Evolutionary conservation across 2,113 vertebrate genomes (phyloP).

Genomic region (Poecile atricapillus): DNA sequence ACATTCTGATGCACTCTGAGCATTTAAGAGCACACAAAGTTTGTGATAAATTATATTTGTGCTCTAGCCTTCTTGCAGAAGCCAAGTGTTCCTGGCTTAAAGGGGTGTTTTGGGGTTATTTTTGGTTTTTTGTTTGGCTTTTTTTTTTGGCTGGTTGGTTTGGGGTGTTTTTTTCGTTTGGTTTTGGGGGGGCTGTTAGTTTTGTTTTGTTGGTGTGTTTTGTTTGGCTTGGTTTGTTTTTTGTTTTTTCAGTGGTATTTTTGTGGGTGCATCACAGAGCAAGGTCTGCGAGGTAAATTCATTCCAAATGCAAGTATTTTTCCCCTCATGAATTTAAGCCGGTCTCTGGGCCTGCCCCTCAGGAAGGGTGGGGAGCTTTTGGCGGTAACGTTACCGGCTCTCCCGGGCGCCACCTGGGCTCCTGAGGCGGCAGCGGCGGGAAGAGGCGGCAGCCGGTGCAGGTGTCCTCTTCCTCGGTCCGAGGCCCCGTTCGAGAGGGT

Average conservation of each 20-base stretch:
- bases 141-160: too few species aligned
- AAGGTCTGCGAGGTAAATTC: background rate
- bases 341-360: too few species aligned
- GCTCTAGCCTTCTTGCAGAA: background rate
- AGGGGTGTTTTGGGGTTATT: fast-evolving
- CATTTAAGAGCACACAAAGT: background rate
- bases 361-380: background rate
- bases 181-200: background rate
- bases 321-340: background rate
- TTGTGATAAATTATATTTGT: background rate
- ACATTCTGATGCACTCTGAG: background rate
- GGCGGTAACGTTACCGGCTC: fast-evolving
- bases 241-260: background rate
- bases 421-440: fast-evolving
- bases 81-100: background rate
- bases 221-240: background rate
- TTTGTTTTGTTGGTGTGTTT: background rate
- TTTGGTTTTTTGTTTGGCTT: background rate
- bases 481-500: fast-evolving
- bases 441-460: background rate
- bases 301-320: fast-evolving
- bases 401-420: fast-evolving
- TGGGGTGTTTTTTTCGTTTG: too few species aligned
- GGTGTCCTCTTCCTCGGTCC: too few species aligned
- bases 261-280: background rate